phyloP scores from a whole-genome alignment of 2,113 vertebrate species.

The Rhea americana region DNA sequence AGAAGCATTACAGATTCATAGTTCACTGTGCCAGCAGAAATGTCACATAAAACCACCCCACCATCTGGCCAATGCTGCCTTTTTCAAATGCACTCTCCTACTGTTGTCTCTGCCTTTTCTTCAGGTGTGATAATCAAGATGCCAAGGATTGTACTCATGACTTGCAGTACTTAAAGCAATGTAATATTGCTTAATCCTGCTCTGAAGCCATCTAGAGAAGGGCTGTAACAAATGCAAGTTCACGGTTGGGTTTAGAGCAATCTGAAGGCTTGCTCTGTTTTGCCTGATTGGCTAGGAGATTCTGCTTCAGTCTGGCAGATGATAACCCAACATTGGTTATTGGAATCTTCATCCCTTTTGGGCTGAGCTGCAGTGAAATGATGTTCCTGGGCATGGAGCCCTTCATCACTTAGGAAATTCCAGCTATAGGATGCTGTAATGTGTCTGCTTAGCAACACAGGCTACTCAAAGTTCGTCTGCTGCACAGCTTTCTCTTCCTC shows the following conservation, averaged over 20 bases:
- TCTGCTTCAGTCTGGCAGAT: background rate
- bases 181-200: background rate
- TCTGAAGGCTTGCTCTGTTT: background rate
- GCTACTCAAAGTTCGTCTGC: background rate
- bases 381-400: background rate
- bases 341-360: background rate
- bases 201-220: background rate
- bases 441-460: slow-evolving; percentile 42
- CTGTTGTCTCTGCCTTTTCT: background rate
- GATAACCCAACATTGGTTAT: background rate
- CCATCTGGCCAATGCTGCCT: background rate
- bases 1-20: background rate
- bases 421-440: background rate
- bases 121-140: background rate
- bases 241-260: background rate
- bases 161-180: background rate
- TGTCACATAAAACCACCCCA: background rate
- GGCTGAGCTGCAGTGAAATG: background rate
- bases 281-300: background rate
- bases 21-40: background rate
- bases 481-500: background rate
- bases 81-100: background rate
- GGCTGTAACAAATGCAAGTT: no score
- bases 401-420: background rate
- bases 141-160: rapidly evolving